These are phyloP conservation scores for Macrophya alboannulata DNA, from an alignment of 2,888 invertebrate genomes.

Conservation along the genomic window DNA sequence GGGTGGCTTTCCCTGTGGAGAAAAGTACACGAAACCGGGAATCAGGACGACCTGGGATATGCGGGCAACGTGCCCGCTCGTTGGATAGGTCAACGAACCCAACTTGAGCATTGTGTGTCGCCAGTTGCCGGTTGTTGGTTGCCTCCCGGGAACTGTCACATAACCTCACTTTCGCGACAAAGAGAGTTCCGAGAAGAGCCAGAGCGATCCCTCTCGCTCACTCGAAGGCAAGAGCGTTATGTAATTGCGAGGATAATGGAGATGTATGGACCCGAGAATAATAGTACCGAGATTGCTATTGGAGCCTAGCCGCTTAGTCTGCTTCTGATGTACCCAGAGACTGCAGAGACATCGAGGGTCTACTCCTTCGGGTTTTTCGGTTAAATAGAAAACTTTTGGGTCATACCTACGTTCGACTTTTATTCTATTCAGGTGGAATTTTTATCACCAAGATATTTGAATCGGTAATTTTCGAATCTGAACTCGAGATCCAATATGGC, in stretches of 20 bases:
- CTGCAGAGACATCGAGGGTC: not conserved
- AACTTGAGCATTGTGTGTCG: constrained; percentile 57
- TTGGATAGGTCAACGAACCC: constrained; percentile 50
- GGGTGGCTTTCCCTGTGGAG: not conserved
- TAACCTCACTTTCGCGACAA: constrained; percentile 65
- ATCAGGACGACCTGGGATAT: not conserved
- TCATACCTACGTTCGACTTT: not conserved
- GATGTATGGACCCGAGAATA: constrained; percentile 53
- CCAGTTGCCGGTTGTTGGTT: not conserved
- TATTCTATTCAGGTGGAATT: not conserved
- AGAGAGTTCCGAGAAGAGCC: constrained; percentile 53
- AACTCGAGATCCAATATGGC: not conserved
- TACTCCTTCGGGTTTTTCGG: not conserved
- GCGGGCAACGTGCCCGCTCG: constrained; percentile 32
- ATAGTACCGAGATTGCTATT: constrained; percentile 46
- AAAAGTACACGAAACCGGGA: not conserved
- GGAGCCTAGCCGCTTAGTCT: constrained; percentile 18
- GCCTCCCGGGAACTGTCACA: constrained; percentile 66
- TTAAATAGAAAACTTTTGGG: not conserved
- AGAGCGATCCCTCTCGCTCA: constrained; percentile 26
- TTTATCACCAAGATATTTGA: not conserved
- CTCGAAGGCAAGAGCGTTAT: constrained; percentile 38
- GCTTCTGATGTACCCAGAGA: not conserved
- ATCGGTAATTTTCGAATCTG: not conserved
- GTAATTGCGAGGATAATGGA: constrained; percentile 55